Base-by-base conservation (phyloP, 2,113 vertebrate species). In the Podarcis muralis region DNA sequence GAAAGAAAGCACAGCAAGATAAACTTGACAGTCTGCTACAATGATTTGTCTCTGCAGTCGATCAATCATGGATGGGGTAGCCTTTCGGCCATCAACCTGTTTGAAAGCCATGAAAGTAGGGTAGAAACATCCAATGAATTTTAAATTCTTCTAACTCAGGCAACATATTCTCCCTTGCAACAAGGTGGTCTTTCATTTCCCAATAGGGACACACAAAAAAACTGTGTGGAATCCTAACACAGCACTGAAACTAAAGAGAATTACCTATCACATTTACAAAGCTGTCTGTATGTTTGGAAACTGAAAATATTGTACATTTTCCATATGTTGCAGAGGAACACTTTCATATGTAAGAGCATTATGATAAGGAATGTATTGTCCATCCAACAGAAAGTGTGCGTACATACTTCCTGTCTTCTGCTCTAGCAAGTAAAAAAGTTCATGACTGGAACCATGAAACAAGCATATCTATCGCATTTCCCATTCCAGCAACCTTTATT, bases 21-120 rank as follows among this genome's bases (percentile, higher is more conserved):
- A 99, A 81, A 99, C 98, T 91, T 99, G 99, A 95, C 99, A 99
- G 94, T 99, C 99, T 0, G 99, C 99, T 81, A 99, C 97, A 87
- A 99, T 99, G 86, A 99, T 99, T 94, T 99, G 99, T 87, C 99
- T 98, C 95, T 99, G 99, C 1, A 99, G 97, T 66, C 98, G 98
- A 94, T 99, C 99, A 87, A 99, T 96, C 83, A 98, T 97, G 25
- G 97, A 97, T 0, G 97, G 95, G 30, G 97, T 92, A 0, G 98
- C 97, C 95, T 98, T 98, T 84, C 98, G 96, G 59, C 97, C 97
- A 95, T 99, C 99, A 89, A 98, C 97, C 99, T 99, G 96, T 94
- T 90, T 15, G 48, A 43, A 85, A 86, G 15, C 91, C 18, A 95
- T 86, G 89, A 89, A 93, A 25, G 5, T 87, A 75, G 37, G 53